Evolutionary conservation across 64 coral and sea anemone species (phyloP).

Genomic region (Actinia tenebrosa): DNA sequence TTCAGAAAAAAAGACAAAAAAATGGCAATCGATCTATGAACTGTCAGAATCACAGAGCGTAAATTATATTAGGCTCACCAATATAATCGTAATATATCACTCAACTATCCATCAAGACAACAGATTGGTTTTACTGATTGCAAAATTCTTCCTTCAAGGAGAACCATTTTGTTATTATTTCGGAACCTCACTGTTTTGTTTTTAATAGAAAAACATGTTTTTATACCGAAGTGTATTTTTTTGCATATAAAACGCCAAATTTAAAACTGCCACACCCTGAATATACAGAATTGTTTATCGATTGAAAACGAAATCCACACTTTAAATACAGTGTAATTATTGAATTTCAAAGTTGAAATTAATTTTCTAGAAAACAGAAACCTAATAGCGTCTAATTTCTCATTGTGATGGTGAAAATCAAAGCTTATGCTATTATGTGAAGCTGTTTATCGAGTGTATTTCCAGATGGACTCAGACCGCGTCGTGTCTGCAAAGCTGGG

Average conservation of each 20-base stretch:
- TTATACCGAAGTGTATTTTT: not conserved
- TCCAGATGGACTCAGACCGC: not conserved
- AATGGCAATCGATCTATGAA: not conserved
- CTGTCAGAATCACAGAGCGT: not conserved
- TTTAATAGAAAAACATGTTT: not conserved
- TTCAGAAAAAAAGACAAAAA: not conserved
- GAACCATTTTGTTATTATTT: not conserved
- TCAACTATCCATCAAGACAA: not conserved
- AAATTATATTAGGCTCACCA: not conserved
- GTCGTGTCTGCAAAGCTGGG: not conserved
- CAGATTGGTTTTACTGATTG: not conserved
- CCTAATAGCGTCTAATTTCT: not conserved
- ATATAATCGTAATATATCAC: not conserved
- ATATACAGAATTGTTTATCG: not conserved
- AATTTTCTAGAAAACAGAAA: not conserved
- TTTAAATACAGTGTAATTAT: not conserved
- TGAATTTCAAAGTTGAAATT: not conserved
- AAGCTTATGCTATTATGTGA: not conserved
- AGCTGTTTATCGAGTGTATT: not conserved
- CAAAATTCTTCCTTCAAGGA: not conserved
- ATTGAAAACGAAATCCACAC: not conserved
- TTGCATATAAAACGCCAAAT: conserved; percentile 7
- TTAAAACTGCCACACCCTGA: not conserved
- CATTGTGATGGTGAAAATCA: not conserved
- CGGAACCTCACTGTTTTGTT: not conserved